Evolutionary conservation across 2,797 vertebrate species (phyloP).

Genomic region (Notamacropus eugenii): DNA sequence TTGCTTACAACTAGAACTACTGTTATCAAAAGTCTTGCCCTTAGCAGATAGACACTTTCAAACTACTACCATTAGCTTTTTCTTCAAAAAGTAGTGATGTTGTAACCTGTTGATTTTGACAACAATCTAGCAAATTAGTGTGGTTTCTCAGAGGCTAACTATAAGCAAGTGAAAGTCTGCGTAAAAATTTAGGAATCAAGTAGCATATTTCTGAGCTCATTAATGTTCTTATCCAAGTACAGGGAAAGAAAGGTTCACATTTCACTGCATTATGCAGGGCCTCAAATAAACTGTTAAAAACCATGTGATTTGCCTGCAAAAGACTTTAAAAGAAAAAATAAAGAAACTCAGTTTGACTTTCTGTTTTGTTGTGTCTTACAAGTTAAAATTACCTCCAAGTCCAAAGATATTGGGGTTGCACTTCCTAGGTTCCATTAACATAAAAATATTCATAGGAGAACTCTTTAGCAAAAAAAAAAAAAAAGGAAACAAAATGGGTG

Average conservation of each 20-base stretch:
- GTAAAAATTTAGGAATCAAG: conserved; percentile 80
- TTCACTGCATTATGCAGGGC: conserved; percentile 57
- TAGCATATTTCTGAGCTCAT: conserved; percentile 78
- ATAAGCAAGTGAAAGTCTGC: conserved; percentile 80
- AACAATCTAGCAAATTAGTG: conserved; percentile 45
- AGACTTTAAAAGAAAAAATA: conserved; percentile 30
- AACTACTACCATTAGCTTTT: conserved; percentile 36
- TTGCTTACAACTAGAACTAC: conserved; percentile 65
- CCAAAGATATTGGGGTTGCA: background rate
- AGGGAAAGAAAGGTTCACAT: conserved; percentile 82
- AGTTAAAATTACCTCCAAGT: background rate
- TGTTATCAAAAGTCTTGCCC: conserved; percentile 58
- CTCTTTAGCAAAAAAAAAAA: background rate
- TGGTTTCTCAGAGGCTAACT: conserved; percentile 79
- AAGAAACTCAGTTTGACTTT: conserved; percentile 22
- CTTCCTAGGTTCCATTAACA: background rate
- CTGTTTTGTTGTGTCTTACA: background rate
- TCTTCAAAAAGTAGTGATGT: conserved; percentile 70
- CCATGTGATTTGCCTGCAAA: conserved; percentile 54
- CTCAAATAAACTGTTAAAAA: conserved; percentile 69
- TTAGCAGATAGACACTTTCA: conserved; percentile 38
- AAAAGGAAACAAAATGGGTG: background rate
- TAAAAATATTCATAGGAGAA: background rate
- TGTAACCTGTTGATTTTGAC: conserved; percentile 65
- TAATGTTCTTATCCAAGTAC: conserved; percentile 77